phyloP scores from a whole-genome alignment of 2,888 invertebrate species.

The Drosophila atripex region DNA sequence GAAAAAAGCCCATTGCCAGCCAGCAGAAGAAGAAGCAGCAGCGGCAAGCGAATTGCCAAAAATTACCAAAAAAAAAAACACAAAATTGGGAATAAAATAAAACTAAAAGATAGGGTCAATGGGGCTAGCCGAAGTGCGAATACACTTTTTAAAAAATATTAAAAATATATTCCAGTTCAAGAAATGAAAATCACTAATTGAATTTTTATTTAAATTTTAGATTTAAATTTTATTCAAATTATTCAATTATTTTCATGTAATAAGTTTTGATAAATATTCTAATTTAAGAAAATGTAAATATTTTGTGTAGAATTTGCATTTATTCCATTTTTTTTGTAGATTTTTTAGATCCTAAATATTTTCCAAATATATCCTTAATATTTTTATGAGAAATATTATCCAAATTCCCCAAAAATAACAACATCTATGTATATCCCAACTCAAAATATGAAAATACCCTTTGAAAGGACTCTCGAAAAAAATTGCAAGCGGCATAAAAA shows the following conservation, averaged over 20 bases:
- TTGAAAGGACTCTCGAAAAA: conserved; percentile 5
- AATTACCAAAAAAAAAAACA: conserved; percentile 20
- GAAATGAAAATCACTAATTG: no score
- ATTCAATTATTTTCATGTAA: no score
- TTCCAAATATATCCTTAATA: no score
- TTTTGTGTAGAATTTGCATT: no score
- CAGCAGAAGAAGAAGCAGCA: conserved; percentile 25
- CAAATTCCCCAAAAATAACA: no score
- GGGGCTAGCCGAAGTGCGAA: background rate
- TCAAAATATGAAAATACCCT: conserved; percentile 12
- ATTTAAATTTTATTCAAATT: no score
- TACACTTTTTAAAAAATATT: conserved; percentile 1
- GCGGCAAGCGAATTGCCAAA: conserved; percentile 36
- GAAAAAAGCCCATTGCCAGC: conserved; percentile 49
- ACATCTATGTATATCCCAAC: background rate
- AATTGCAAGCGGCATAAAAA: conserved; percentile 28
- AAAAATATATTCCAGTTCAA: background rate
- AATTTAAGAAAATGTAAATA: no score
- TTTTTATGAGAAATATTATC: no score
- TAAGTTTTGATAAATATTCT: no score
- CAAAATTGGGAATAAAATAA: conserved; percentile 25
- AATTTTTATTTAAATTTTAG: no score
- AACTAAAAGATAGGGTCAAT: conserved; percentile 28
- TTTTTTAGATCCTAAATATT: background rate
- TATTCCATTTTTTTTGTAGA: no score